Conservation (phyloP, 2,113 vertebrate species). For the Siniperca chuatsi region DNA sequence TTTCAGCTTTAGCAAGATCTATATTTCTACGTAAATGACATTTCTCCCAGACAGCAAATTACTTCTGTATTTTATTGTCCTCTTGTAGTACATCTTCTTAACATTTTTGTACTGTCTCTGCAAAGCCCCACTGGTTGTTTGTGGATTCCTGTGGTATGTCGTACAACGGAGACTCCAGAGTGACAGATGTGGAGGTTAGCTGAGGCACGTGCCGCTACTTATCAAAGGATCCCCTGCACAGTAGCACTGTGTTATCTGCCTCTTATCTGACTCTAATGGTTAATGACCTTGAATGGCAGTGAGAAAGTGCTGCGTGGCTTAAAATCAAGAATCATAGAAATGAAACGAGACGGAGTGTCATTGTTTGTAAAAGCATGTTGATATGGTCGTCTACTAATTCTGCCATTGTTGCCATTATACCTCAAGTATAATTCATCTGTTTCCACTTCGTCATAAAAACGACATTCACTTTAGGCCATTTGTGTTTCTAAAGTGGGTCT, state of each 20-base stretch:
- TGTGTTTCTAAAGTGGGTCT: neutral
- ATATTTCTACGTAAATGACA: neutral
- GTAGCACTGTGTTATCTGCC: constrained; percentile 64
- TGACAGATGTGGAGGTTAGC: neutral
- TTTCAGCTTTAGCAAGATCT: neutral
- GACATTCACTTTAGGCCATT: neutral
- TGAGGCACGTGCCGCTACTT: constrained; percentile 48
- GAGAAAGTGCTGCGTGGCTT: constrained; percentile 19
- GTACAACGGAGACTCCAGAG: rapidly evolving
- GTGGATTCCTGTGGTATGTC: neutral
- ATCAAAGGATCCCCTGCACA: constrained; percentile 63
- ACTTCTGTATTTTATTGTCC: neutral
- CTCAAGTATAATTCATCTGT: neutral
- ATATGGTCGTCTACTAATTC: neutral
- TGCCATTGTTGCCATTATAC: neutral
- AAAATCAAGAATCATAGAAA: neutral
- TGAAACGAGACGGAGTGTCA: neutral
- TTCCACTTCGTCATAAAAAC: neutral
- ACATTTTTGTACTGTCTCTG: neutral
- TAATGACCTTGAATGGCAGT: constrained; percentile 64
- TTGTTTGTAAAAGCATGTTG: constrained; percentile 8
- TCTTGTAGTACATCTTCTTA: neutral
- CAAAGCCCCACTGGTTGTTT: neutral
- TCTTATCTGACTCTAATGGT: constrained; percentile 69
- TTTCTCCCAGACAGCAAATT: neutral